Conservation (phyloP, 2,113 vertebrate genomes). For the Lepus timidus region DNA sequence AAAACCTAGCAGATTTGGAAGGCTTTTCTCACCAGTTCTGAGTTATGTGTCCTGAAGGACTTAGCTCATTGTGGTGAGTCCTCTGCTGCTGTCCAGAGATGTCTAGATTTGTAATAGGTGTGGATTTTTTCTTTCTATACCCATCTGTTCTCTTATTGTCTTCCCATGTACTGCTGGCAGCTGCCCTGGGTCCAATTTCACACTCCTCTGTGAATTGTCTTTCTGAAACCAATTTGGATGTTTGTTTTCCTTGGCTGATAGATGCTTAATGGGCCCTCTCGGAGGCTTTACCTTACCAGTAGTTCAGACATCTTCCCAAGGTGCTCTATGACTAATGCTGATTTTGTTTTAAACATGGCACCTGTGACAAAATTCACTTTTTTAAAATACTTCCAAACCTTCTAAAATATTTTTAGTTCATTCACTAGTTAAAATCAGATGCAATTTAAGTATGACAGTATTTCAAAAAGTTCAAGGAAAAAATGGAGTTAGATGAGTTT, state of each 20-base stretch:
- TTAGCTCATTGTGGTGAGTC: not conserved
- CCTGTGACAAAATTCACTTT: conserved; percentile 47
- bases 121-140: not conserved
- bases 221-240: conserved; percentile 25
- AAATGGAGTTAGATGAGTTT: no score
- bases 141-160: conserved; percentile 26
- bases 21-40: not conserved
- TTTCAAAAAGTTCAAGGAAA: no score
- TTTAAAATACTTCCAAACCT: conserved; percentile 30
- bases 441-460: not conserved
- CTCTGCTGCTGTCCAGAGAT: conserved; percentile 31
- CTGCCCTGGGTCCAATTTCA: not conserved
- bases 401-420: not conserved
- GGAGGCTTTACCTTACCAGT: conserved; percentile 63
- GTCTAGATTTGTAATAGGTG: not conserved
- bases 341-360: conserved; percentile 27
- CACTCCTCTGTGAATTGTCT: not conserved
- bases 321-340: not conserved
- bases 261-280: conserved; percentile 47
- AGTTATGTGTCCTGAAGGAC: not conserved
- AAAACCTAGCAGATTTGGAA: conserved; percentile 15
- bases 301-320: conserved; percentile 74
- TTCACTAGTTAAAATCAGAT: conserved; percentile 23
- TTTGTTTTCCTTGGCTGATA: conserved; percentile 4
- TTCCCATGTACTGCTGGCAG: not conserved